Evolutionary conservation across 2,797 vertebrate genomes (phyloP), one percentile per base, ranked within the genome.

Genomic region (Coreius guichenoti): DNA sequence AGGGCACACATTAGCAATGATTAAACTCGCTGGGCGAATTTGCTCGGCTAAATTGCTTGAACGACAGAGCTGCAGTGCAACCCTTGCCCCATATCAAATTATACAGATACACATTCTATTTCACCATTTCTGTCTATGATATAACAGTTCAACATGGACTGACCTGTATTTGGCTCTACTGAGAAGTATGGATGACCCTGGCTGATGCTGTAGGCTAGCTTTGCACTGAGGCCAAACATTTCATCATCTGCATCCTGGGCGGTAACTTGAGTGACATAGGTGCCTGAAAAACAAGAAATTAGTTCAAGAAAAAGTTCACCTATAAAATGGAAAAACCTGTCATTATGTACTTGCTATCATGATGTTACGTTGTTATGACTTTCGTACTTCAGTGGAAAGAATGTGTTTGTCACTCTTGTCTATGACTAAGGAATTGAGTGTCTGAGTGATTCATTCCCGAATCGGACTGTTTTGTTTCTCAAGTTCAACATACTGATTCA

Each of bases 161-260:
- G 73, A 99, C 98, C 98, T 95, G 98, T 97, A 90, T 97, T 97
- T 43, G 97, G 96, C 91, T 99, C 98, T 89, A 99, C 97, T 0
- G 97, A 98, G 92, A 99, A 99, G 93, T 99, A 99, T 0, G 98
- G 98, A 54, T 98, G 97, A 80, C 98, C 98, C 91, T 98, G 96
- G 73, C 97, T 96, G 89, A 99, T 98, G 86, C 97, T 99, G 92
- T 99, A 99, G 54, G 97, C 95, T 88, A 99, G 76, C 90, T 96
- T 98, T 80, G 98, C 98, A 36, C 97, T 98, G 89, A 95, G 96
- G 43, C 98, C 98, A 14, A 98, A 99, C 90, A 97, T 97, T 39
- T 96, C 95, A 86, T 99, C 98, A 86, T 99, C 98, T 68, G 96
- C 97, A n/a, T 99, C 98, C 7, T 97, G 97, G 39, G 98, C 98